Conservation (phyloP, 2,797 vertebrate genomes). For the Carcharodon carcharias region DNA sequence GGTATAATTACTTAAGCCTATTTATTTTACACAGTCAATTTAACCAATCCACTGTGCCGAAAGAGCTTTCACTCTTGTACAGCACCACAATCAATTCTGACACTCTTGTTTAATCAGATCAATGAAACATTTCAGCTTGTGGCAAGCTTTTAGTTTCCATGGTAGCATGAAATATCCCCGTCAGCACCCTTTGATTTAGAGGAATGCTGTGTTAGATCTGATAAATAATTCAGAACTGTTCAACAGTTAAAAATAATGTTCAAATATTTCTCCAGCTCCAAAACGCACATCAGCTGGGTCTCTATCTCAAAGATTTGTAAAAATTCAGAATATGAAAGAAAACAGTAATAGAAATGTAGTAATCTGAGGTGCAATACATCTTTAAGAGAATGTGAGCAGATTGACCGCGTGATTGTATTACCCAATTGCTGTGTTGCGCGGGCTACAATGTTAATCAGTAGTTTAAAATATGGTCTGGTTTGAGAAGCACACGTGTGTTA, state of each 20-base stretch:
- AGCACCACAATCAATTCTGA: slow-evolving; percentile 10
- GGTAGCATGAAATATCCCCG: slow-evolving; percentile 14
- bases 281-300: background rate
- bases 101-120: background rate
- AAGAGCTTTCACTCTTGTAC: background rate
- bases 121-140: slow-evolving; percentile 5
- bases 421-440: too few relatives aligned
- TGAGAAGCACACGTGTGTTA: too few relatives aligned
- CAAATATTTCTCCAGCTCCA: background rate
- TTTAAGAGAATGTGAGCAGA: too few relatives aligned
- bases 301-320: background rate
- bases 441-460: too few relatives aligned
- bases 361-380: too few relatives aligned
- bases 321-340: background rate
- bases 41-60: background rate
- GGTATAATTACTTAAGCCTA: too few relatives aligned
- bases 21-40: background rate
- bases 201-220: background rate
- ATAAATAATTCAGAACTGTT: slow-evolving; percentile 9
- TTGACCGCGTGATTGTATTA: too few relatives aligned
- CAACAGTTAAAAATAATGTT: background rate
- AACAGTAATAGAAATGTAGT: background rate
- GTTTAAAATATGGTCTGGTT: too few relatives aligned
- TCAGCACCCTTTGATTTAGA: background rate
- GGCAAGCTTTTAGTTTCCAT: slow-evolving; percentile 16